Percentiles rank a stretch among this genome's conserved stretches.
These are phyloP conservation scores for Frankliniella intonsa DNA, from an alignment of 2,888 invertebrate species.

Conservation along the genomic window DNA sequence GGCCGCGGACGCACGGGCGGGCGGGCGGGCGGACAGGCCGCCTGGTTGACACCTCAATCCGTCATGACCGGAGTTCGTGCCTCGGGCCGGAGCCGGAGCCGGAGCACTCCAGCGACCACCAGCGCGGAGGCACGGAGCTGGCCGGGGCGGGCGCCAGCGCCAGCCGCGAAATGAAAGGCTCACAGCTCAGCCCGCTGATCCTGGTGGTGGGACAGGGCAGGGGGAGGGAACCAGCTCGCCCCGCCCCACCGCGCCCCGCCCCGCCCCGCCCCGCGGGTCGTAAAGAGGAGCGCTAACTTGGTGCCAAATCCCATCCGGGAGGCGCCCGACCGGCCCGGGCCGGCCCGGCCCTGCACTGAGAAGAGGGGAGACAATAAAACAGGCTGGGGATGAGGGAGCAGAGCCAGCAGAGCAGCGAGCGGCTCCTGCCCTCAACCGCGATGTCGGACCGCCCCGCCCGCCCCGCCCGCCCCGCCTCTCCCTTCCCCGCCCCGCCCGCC, in stretches of 20 bases:
- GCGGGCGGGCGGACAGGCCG: too few relatives aligned
- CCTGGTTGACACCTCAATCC: too few relatives aligned
- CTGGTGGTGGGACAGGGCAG: neutral
- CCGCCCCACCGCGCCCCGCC: neutral
- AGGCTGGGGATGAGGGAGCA: neutral
- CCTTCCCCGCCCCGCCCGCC: neutral
- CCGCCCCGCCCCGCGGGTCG: neutral
- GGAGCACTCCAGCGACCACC: too few relatives aligned
- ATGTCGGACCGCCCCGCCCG: too few relatives aligned
- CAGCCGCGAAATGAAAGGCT: too few relatives aligned
- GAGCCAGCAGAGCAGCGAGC: neutral
- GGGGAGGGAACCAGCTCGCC: neutral
- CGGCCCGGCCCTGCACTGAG: neutral
- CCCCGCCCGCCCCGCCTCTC: neutral
- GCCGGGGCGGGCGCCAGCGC: too few relatives aligned
- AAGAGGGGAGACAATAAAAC: constrained; percentile 5
- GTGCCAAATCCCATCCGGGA: constrained; percentile 22
- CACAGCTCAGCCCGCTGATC: too few relatives aligned
- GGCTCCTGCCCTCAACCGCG: too few relatives aligned
- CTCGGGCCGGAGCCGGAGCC: too few relatives aligned
- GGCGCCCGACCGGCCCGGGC: neutral
- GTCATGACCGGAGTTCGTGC: too few relatives aligned
- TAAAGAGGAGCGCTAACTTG: constrained; percentile 15
- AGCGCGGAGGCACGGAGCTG: too few relatives aligned
- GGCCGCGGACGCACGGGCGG: too few relatives aligned